Base-by-base conservation (phyloP, 1,140 invertebrate genomes). In the Daktulosphaira vitifoliae region DNA sequence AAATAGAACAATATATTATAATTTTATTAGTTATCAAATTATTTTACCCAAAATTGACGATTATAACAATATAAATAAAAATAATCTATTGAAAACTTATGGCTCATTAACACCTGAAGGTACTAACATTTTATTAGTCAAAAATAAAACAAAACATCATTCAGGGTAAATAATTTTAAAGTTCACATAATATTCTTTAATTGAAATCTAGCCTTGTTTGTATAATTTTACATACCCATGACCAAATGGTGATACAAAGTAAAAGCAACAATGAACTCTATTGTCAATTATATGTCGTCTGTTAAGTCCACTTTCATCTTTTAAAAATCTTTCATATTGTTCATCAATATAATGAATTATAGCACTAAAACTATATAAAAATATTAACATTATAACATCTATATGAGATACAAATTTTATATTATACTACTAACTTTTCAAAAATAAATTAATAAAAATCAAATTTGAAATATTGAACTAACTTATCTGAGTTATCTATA, bases 161-260 rank as follows among this genome's bases (percentile, higher is more conserved):
- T n/a, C n/a, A n/a, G n/a, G n/a, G n/a, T n/a, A n/a, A n/a, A n/a
- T n/a, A n/a, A n/a, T n/a, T n/a, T n/a, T n/a, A n/a, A n/a, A n/a
- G 18, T 15, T 11, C 18, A n/a, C 16, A 65, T 29, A 39, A 39
- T 39, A 39, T 39, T 9, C 8, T n/a, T 39, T 39, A 9, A 8
- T 9, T 39, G n/a, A 39, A 39, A 39, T 39, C 38, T 9, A 8
- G 38, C 38, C 38, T 39, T 16, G 6, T 49, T 46, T 2, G 11
- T 26, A 18, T 22, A 22, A 38, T 25, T 50, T 53, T 13, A 72
- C 74, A 72, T 80, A 89, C 84, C 95, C 94, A 80, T 98, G 95
- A 29, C 95, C 95, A 77, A 94, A 94, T 15, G 97, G 96, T 48
- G 96, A 95, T 73, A 99, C 98, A 76, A 99, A 99, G 78, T 99